Conservation (phyloP, 2,797 vertebrate species). For the Notolabrus celidotus region DNA sequence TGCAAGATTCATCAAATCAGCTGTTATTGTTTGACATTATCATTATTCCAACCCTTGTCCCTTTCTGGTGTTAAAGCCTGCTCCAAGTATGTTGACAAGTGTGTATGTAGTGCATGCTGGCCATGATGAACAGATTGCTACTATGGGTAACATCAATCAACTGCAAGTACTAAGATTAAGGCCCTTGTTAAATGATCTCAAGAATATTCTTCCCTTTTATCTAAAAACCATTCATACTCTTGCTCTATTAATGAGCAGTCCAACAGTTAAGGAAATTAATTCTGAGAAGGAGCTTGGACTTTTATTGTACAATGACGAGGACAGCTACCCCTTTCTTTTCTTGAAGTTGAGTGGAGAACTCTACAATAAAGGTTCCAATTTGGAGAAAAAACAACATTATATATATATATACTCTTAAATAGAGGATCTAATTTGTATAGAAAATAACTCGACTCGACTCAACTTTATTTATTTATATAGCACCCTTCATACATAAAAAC, state of each 20-base stretch:
- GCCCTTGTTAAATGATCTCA: slow-evolving; percentile 50
- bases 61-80: too few relatives aligned
- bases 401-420: too few relatives aligned
- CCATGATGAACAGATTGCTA: slow-evolving; percentile 10
- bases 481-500: too few relatives aligned
- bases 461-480: too few relatives aligned
- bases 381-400: too few relatives aligned
- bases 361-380: slow-evolving; percentile 8
- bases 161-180: slow-evolving; percentile 1
- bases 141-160: slow-evolving; percentile 18
- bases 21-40: too few relatives aligned
- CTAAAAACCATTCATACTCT: slow-evolving; percentile 37
- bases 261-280: slow-evolving; percentile 69
- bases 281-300: slow-evolving; percentile 68
- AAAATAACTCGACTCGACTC: too few relatives aligned
- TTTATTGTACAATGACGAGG: slow-evolving; percentile 48
- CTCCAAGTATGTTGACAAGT: not conserved
- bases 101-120: not conserved
- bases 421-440: too few relatives aligned
- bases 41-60: too few relatives aligned
- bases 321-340: slow-evolving; percentile 44
- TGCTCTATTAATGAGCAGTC: slow-evolving; percentile 50
- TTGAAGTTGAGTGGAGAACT: slow-evolving; percentile 18
- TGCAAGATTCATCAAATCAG: too few relatives aligned
- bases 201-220: slow-evolving; percentile 24